Percentiles rank a stretch among this genome's conserved stretches.
These are phyloP conservation scores for Anagrus nilaparvatae DNA, from an alignment of 1,140 invertebrate genomes.

Conservation along the genomic window DNA sequence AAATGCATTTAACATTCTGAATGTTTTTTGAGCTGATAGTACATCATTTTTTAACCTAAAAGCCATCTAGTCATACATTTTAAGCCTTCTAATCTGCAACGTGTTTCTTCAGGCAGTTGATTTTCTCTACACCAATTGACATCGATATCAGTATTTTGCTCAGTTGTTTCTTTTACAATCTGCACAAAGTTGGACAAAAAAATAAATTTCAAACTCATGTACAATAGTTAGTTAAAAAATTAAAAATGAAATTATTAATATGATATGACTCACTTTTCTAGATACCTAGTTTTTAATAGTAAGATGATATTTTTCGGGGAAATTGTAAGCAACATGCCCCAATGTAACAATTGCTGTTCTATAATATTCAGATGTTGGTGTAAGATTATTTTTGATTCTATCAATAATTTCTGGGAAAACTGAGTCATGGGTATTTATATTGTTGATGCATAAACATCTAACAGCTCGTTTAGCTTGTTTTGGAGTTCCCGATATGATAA, in stretches of 20 bases:
- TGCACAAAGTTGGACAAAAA: too few species aligned
- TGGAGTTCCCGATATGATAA: conserved; percentile 77
- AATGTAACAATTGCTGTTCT: conserved; percentile 86
- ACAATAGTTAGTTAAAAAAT: too few species aligned
- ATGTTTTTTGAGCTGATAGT: conserved; percentile 86
- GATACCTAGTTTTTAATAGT: conserved; percentile 92
- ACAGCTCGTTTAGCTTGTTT: conserved; percentile 96
- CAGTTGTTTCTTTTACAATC: conserved; percentile 75
- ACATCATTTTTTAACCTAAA: conserved; percentile 81
- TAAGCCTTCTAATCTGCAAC: conserved; percentile 87
- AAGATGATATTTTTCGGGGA: conserved; percentile 78
- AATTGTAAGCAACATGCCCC: conserved; percentile 87
- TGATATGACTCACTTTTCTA: conserved; percentile 71
- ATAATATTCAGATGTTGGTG: conserved; percentile 73
- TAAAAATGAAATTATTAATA: too few species aligned
- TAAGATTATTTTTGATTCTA: conserved; percentile 62
- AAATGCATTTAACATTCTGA: conserved; percentile 83
- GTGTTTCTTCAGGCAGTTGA: conserved; percentile 79
- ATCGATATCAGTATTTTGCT: conserved; percentile 40
- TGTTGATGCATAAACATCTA: conserved; percentile 81
- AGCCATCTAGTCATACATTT: conserved; percentile 96
- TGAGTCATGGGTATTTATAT: conserved; percentile 65
- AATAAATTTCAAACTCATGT: too few species aligned
- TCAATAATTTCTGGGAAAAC: conserved; percentile 84
- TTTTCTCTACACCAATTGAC: conserved; percentile 82